phyloP scores from a whole-genome alignment of 2,113 vertebrate species.

The Thamnophis sirtalis region DNA sequence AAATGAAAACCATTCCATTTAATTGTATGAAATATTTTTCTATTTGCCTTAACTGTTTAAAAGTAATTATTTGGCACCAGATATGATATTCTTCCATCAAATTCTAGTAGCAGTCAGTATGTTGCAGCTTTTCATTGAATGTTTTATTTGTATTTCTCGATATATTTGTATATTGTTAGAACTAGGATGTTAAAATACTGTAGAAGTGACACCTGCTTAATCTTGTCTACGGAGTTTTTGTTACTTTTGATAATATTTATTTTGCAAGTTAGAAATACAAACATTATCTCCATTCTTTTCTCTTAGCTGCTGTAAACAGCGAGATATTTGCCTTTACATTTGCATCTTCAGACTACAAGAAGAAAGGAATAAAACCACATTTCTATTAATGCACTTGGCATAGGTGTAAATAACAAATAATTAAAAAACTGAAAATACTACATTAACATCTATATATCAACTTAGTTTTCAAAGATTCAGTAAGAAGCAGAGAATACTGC shows the following conservation, averaged over 20 bases:
- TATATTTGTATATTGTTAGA: neutral
- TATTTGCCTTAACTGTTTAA: conserved; percentile 5
- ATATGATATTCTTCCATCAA: neutral
- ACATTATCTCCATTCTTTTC: neutral
- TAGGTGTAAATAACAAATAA: neutral
- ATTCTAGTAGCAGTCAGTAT: neutral
- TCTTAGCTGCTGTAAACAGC: neutral
- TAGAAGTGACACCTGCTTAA: neutral
- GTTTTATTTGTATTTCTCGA: neutral
- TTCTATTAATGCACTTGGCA: neutral
- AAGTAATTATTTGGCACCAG: neutral
- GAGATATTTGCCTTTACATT: neutral
- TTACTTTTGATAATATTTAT: neutral
- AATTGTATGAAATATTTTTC: neutral
- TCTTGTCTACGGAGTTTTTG: neutral
- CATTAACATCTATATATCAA: conserved; percentile 24
- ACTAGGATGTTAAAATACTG: neutral
- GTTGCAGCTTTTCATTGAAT: neutral
- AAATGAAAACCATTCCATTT: neutral
- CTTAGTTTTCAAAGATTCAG: neutral
- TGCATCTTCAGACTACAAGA: neutral
- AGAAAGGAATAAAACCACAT: neutral
- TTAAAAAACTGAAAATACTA: neutral
- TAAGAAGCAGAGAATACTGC: neutral
- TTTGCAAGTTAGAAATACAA: neutral